Conservation (phyloP, 2,888 invertebrate genomes). For the Thelaira solivaga region DNA sequence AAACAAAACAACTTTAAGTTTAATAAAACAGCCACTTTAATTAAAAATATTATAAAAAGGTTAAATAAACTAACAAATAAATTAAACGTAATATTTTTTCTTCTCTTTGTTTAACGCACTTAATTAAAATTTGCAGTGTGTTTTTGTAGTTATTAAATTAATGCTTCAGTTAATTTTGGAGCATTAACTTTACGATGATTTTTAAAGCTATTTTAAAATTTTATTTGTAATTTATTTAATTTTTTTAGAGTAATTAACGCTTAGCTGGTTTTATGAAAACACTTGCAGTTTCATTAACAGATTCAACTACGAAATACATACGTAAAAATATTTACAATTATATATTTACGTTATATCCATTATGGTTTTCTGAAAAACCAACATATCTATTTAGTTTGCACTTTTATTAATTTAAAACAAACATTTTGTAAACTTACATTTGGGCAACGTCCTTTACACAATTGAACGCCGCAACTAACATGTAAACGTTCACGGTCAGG, state of each 20-base stretch:
- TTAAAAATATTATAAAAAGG: no score
- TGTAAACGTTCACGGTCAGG: slow-evolving; percentile 88
- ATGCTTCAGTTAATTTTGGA: slow-evolving; percentile 70
- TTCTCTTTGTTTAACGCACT: slow-evolving; percentile 1
- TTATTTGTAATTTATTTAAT: slow-evolving; percentile 11
- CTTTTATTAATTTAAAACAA: not conserved
- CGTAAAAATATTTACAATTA: slow-evolving; percentile 4
- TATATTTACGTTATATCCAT: not conserved
- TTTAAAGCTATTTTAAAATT: not conserved
- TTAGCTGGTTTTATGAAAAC: slow-evolving; percentile 48
- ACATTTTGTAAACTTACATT: slow-evolving; percentile 76
- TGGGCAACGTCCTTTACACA: slow-evolving; percentile 86
- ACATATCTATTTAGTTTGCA: not conserved
- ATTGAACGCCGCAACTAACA: slow-evolving; percentile 85
- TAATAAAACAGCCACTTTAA: no score
- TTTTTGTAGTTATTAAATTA: slow-evolving; percentile 28
- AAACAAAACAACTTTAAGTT: no score
- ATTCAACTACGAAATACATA: slow-evolving; percentile 33
- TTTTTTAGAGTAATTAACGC: slow-evolving; percentile 51
- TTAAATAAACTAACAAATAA: no score
- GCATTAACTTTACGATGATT: slow-evolving; percentile 67
- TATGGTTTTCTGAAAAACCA: not conserved
- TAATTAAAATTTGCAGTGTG: not conserved
- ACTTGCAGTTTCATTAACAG: slow-evolving; percentile 54
- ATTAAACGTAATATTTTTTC: not conserved